These are phyloP conservation scores for Okamejei kenojei DNA, from an alignment of 2,797 vertebrate species.

Conservation along the genomic window DNA sequence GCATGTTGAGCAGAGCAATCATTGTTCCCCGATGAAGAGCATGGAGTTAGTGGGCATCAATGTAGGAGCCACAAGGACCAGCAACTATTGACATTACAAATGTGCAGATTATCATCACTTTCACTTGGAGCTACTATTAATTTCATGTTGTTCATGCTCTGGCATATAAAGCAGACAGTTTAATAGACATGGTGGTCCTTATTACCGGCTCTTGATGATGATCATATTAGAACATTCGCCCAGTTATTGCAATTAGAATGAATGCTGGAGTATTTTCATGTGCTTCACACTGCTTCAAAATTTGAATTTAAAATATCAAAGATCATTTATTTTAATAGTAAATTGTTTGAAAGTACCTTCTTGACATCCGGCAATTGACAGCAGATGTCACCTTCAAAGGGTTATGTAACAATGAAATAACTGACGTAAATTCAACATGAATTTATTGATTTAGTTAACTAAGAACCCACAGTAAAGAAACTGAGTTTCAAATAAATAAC, in stretches of 20 bases:
- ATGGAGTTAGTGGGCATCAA: background rate
- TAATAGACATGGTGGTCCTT: slow-evolving; percentile 78
- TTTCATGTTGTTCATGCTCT: slow-evolving; percentile 73
- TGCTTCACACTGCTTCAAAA: background rate
- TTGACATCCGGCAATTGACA: background rate
- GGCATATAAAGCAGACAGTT: slow-evolving; percentile 82
- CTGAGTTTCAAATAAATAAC: background rate
- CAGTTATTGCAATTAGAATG: slow-evolving; percentile 44
- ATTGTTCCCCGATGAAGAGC: background rate
- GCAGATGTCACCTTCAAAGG: no score
- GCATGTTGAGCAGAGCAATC: background rate
- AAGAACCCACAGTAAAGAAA: background rate
- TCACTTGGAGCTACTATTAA: slow-evolving; percentile 77
- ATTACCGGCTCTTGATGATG: slow-evolving; percentile 79
- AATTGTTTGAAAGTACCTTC: slow-evolving; percentile 9
- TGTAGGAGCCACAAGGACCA: background rate
- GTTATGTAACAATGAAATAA: background rate
- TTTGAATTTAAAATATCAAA: background rate
- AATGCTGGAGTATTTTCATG: background rate
- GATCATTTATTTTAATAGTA: background rate
- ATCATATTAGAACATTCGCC: slow-evolving; percentile 70
- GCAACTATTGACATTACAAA: background rate
- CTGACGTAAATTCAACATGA: background rate
- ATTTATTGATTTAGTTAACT: background rate
- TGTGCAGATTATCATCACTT: slow-evolving; percentile 64